Base-by-base conservation (phyloP, 2,888 invertebrate genomes). In the Drosophila pseudotakahashii region DNA sequence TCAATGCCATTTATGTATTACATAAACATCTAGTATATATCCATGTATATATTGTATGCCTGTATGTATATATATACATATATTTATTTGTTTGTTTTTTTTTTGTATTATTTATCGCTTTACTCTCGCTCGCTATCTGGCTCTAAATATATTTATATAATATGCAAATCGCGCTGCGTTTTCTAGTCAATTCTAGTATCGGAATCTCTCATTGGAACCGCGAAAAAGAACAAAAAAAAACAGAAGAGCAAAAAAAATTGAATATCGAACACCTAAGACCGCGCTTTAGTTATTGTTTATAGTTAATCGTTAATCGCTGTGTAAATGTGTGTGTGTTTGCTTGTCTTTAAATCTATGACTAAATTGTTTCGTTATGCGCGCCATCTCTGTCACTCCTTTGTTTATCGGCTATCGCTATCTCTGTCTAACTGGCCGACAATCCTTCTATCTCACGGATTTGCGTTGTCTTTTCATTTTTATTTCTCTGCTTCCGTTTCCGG, bases 1-100 rank as follows among this genome's bases (percentile, higher is more conserved):
- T 42, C 41, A 26, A 61, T 67, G 73, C 42, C 45, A 59, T 71
- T 71, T 80, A 78, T 77, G 79, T 87, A 84, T 87, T 77, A 81
- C 75, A 78, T 86, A 86, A 78, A 78, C 63, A 67, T 66, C 57
- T 70, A 76, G 59, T 76, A 69, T 69, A 69, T 67, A 73, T 63
- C 53, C 67, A 52, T 32, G 39, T 61, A 41, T 47, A 26, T 66
- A 36, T 67, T 75, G 45, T 70, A 55, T 69, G 63, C 41, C 64
- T 39, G 37, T 72, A 52, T 54, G 51, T 61, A 57, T 78, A 78
- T 68, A 67, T 68, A 67, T 45, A 67, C 54, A 47, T 66, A 62
- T 63, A 59, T 34, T 47, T 62, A 57, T 50, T 50, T 30, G 30
- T 19, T 19, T n/a, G n/a, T n/a, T 2, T 26, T 26, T 50, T 50